Percentiles rank a stretch among this genome's conserved stretches.
Conservation (phyloP, 2,888 invertebrate species). For the Nowickia ferox region DNA sequence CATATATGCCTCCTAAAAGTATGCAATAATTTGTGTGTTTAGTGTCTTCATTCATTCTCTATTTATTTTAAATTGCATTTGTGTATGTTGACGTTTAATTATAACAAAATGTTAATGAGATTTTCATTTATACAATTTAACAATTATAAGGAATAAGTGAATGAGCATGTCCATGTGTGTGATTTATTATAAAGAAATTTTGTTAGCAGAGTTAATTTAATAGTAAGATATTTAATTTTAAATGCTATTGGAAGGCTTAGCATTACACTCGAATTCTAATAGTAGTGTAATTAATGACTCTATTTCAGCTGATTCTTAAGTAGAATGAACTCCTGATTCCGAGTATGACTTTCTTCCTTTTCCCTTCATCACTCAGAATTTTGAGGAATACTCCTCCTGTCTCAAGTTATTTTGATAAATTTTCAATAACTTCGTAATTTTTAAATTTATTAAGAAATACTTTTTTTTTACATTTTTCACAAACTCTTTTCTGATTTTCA, state of each 20-base stretch:
- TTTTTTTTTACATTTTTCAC: too few relatives aligned
- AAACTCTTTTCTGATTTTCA: too few relatives aligned
- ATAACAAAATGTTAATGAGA: conserved; percentile 77
- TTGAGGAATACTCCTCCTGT: too few relatives aligned
- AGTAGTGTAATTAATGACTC: too few relatives aligned
- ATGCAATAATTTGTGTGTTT: conserved; percentile 6
- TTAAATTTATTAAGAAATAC: too few relatives aligned
- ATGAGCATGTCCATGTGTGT: neutral
- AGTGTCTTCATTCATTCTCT: conserved; percentile 11
- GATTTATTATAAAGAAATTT: neutral
- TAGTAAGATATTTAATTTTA: conserved; percentile 19
- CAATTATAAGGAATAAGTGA: neutral
- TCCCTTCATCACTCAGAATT: too few relatives aligned
- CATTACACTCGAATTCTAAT: too few relatives aligned
- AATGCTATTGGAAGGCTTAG: neutral
- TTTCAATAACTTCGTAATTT: too few relatives aligned
- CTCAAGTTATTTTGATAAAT: too few relatives aligned
- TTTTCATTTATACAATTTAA: conserved; percentile 74
- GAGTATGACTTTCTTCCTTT: too few relatives aligned
- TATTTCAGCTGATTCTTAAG: too few relatives aligned
- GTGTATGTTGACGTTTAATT: conserved; percentile 79
- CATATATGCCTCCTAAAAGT: neutral
- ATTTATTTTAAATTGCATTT: conserved; percentile 74
- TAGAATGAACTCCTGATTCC: too few relatives aligned
- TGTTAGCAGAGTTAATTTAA: conserved; percentile 25